Evolutionary conservation across 53 echinoderm and acorn worm genomes (phyloP).

Genomic region (Echinometra lucunter): DNA sequence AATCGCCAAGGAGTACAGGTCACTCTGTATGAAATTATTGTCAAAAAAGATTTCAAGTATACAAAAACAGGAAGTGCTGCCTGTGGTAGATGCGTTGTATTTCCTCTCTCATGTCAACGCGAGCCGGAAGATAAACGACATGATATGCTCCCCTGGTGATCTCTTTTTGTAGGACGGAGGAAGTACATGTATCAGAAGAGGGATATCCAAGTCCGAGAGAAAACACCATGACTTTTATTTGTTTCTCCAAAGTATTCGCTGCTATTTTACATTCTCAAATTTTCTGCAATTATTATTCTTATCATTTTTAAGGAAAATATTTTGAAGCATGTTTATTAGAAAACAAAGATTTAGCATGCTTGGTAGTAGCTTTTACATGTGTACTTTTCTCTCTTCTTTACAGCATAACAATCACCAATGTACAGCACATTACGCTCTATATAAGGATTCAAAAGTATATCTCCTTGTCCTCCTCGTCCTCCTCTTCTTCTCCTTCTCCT

Average conservation of each 20-base stretch:
- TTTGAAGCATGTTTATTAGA: no score
- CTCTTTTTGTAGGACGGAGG: background rate
- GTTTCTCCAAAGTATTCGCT: no score
- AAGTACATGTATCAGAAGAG: background rate
- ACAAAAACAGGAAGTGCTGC: constrained; percentile 12
- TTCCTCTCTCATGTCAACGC: constrained; percentile 3
- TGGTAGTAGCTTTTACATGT: no score
- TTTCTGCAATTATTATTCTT: no score
- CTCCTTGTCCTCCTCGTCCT: no score
- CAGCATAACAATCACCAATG: no score
- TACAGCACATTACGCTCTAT: no score
- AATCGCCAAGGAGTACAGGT: background rate
- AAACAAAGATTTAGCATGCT: no score
- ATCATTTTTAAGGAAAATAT: no score
- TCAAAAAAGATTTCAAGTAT: background rate
- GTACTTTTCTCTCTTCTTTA: no score
- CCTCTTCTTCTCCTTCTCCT: background rate
- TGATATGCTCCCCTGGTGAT: background rate
- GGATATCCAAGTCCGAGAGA: background rate
- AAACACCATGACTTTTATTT: background rate
- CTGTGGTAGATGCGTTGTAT: background rate
- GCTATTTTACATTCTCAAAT: no score
- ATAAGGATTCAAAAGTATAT: no score
- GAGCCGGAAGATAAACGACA: constrained; percentile 31
- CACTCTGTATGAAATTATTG: background rate